phyloP scores from a whole-genome alignment of 2,113 vertebrate species.

The Tychaedon coryphoeus region DNA sequence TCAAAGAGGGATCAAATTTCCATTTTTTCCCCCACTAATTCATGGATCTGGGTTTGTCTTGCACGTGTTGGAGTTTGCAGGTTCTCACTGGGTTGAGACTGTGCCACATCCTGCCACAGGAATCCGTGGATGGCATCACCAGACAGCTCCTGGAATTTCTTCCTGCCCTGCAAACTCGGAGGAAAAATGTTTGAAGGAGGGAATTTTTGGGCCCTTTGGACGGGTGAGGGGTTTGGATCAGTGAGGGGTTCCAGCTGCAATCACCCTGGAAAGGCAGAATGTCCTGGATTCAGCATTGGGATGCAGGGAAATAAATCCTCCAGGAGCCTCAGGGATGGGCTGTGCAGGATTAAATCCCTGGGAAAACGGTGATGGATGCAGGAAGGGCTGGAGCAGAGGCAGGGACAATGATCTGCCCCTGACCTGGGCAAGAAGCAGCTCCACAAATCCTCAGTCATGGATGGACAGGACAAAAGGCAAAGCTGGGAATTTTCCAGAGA shows the following conservation, averaged over 20 bases:
- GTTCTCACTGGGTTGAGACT: accelerated
- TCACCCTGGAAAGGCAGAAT: neutral
- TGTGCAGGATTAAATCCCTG: accelerated
- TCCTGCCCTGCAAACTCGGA: neutral
- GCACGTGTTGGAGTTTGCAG: neutral
- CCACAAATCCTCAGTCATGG: accelerated
- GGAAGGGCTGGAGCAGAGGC: neutral
- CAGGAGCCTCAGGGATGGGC: neutral
- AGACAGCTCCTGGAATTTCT: neutral
- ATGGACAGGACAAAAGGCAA: accelerated
- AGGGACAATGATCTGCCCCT: accelerated
- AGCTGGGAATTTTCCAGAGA: neutral
- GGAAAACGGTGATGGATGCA: neutral
- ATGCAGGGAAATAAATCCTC: neutral
- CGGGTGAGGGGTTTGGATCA: neutral
- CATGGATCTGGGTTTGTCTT: neutral
- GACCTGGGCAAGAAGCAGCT: neutral
- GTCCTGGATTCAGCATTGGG: accelerated
- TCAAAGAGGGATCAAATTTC: neutral
- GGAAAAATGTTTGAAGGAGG: neutral
- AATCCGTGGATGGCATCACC: accelerated
- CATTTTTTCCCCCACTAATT: neutral
- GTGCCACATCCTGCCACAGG: neutral
- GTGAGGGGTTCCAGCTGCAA: accelerated
- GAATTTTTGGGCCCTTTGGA: neutral